Base-by-base conservation (phyloP, 1,140 invertebrate species). In the Thaumatotibia leucotreta region DNA sequence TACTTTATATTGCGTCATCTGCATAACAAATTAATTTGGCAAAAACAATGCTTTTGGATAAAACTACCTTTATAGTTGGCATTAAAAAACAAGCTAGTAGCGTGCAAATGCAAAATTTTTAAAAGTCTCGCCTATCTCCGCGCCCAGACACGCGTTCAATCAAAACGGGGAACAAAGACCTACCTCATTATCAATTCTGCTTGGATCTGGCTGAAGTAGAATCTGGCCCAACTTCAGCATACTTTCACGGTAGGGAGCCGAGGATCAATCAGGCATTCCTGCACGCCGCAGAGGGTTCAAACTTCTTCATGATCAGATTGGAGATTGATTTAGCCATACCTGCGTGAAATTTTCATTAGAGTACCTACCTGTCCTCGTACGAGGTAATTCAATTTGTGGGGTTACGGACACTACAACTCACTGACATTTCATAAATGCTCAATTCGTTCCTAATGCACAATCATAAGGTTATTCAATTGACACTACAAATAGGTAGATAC, bases 111-210 rank as follows among this genome's bases (percentile, higher is more conserved):
- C 35, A 45, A 45, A 17, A 45, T 6, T 45, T 9, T 17, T 45
- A 45, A 20, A 20, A 45, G 35, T 58, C 27, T 31, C 23, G 52
- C 23, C 52, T 58, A 31, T 29, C n/a, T 24, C 52, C 8, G 11
- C 52, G 2, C n/a, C 52, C 52, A 58, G 52, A 58, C 52, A n/a
- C 61, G 32, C 17, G 24, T 24, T 58, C 64, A 31, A 63, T 62
- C 27, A 52, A 70, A 66, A 63, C 62, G 23, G 33, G 61, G 54
- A 63, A 67, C 63, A 73, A 77, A 74, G 82, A 82, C 83, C 82
- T 75, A 71, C 71, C 76, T 81, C 81, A 86, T 88, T 83, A 83
- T 82, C 84, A 84, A 82, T 82, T 78, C 67, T 66, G 65, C 65
- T 61, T 68, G 71, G 75, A 75, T 80, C 75, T 75, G 82, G 66